A percentile compares a stretch with the other conserved stretches of the same genome.
Evolutionary conservation across 2,113 vertebrate genomes (phyloP).

Genomic region (Zootoca vivipara): DNA sequence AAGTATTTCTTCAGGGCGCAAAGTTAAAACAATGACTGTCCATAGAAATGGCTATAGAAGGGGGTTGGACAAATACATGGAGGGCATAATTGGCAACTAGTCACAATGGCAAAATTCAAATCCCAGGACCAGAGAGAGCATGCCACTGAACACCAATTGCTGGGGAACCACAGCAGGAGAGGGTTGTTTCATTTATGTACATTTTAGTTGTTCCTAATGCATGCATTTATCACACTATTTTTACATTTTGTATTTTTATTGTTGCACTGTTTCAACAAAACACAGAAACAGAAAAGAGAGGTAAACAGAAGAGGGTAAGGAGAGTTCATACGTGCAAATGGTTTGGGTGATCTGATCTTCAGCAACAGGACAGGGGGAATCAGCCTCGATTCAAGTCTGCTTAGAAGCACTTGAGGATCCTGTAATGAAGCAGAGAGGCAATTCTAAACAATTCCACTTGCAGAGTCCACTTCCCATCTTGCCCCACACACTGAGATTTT

Average conservation of each 20-base stretch:
- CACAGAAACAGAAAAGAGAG: not conserved
- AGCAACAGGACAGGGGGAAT: constrained; percentile 71
- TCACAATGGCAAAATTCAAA: too few relatives aligned
- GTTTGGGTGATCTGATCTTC: constrained; percentile 79
- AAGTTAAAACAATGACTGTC: too few relatives aligned
- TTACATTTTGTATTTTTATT: too few relatives aligned
- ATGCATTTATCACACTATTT: too few relatives aligned
- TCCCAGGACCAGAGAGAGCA: too few relatives aligned
- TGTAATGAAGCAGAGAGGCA: constrained; percentile 44
- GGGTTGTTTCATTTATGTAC: too few relatives aligned
- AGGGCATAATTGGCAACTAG: too few relatives aligned
- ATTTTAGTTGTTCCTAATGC: too few relatives aligned
- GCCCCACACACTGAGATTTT: not conserved
- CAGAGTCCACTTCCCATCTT: not conserved
- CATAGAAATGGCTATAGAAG: too few relatives aligned
- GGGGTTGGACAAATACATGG: too few relatives aligned
- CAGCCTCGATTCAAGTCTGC: constrained; percentile 66
- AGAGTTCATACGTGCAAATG: constrained; percentile 73
- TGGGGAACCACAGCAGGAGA: not conserved
- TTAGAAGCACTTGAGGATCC: constrained; percentile 45
- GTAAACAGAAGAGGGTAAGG: not conserved
- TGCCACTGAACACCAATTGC: too few relatives aligned
- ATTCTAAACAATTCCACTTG: not conserved
- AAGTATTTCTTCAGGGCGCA: too few relatives aligned
- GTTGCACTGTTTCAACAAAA: not conserved